phyloP scores from a whole-genome alignment of 2,113 vertebrate species.

The Prinia subflava region DNA sequence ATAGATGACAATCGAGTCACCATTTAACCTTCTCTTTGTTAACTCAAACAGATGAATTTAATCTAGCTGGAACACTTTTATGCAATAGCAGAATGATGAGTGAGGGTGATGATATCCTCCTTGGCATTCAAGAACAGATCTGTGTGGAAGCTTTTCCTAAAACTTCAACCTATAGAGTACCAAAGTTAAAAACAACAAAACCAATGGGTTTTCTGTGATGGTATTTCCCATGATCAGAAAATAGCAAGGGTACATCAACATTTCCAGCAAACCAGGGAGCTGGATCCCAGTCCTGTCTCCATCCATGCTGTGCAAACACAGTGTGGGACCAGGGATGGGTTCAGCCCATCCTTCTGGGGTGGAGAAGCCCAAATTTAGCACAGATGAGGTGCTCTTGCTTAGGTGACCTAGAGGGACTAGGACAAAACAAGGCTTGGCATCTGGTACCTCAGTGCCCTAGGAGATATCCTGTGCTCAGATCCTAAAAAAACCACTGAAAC shows the following conservation, averaged over 20 bases:
- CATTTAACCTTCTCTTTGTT: neutral
- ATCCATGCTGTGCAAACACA: neutral
- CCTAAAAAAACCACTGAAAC: neutral
- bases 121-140: neutral
- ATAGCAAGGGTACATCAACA: neutral
- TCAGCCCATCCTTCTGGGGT: neutral
- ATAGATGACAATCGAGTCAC: neutral
- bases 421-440: neutral
- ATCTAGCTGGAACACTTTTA: neutral
- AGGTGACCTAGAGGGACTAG: neutral
- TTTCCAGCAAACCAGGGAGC: neutral
- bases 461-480: neutral
- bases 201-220: neutral
- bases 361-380: neutral
- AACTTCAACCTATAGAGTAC: neutral
- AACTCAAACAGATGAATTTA: neutral
- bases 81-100: neutral
- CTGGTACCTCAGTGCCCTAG: neutral
- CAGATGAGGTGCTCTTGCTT: neutral
- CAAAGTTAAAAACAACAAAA: neutral
- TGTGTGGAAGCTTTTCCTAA: neutral
- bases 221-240: neutral
- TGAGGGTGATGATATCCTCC: neutral
- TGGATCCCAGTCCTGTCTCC: neutral
- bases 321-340: rapidly evolving